Conservation (phyloP, 2,888 invertebrate genomes). For the Eristalis tenax region DNA sequence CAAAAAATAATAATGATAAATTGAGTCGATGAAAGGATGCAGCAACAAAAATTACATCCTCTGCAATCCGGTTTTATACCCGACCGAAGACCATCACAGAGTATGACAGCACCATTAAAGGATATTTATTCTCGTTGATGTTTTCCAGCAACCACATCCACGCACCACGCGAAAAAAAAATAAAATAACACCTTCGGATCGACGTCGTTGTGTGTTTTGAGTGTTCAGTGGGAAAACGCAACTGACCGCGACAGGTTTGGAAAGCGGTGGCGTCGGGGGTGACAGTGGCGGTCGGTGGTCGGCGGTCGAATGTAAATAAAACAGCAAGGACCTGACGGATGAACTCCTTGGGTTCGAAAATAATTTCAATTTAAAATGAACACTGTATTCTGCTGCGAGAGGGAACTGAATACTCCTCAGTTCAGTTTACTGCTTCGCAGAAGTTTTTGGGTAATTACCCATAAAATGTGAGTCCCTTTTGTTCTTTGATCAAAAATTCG, state of each 20-base stretch:
- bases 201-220: too few species aligned
- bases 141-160: background rate
- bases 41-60: background rate
- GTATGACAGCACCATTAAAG: background rate
- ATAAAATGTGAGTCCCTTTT: too few species aligned
- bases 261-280: background rate
- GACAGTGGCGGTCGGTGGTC: background rate
- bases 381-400: too few species aligned
- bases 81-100: background rate
- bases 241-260: background rate
- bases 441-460: too few species aligned
- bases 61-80: background rate
- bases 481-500: too few species aligned
- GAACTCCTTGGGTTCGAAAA: background rate
- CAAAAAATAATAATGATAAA: background rate
- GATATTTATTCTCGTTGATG: background rate
- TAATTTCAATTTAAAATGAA: too few species aligned
- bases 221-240: background rate
- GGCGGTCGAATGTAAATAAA: background rate
- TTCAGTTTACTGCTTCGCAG: too few species aligned
- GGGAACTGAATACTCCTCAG: too few species aligned
- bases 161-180: background rate
- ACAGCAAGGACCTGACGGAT: background rate
- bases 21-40: background rate
- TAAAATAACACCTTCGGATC: too few species aligned